phyloP scores from a whole-genome alignment of 2,113 vertebrate species.

The Leucosticte australis region DNA sequence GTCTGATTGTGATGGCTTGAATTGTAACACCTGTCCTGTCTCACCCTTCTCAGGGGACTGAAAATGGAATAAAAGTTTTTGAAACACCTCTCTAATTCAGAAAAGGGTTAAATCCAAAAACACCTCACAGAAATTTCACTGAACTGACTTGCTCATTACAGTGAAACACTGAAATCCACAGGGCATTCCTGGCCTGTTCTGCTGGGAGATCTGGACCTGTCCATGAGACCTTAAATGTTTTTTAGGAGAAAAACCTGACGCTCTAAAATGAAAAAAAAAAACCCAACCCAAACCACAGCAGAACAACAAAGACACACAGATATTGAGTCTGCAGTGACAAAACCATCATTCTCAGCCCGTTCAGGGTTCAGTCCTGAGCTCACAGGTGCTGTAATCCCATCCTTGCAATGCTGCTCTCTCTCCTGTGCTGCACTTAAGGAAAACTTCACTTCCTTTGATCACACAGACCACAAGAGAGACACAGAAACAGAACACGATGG shows the following conservation, averaged over 20 bases:
- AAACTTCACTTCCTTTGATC: background rate
- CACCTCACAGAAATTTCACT: background rate
- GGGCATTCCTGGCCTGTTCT: background rate
- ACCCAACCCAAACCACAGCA: background rate
- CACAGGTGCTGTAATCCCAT: background rate
- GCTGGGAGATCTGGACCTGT: background rate
- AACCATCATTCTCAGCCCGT: background rate
- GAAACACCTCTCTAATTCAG: background rate
- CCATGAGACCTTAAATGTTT: background rate
- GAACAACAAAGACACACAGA: background rate
- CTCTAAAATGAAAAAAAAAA: background rate
- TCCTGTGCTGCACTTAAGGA: background rate
- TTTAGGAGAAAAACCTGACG: background rate
- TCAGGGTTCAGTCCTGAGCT: background rate
- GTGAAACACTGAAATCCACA: background rate
- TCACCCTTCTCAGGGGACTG: background rate
- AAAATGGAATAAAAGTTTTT: background rate
- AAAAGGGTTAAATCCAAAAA: background rate
- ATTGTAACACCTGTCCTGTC: background rate
- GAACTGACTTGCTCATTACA: background rate
- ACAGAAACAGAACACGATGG: background rate
- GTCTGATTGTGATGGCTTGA: background rate
- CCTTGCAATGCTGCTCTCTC: background rate
- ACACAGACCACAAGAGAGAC: background rate
- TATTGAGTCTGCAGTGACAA: background rate